Conservation (phyloP, 2,888 invertebrate genomes). For the Plebejus melissa region DNA sequence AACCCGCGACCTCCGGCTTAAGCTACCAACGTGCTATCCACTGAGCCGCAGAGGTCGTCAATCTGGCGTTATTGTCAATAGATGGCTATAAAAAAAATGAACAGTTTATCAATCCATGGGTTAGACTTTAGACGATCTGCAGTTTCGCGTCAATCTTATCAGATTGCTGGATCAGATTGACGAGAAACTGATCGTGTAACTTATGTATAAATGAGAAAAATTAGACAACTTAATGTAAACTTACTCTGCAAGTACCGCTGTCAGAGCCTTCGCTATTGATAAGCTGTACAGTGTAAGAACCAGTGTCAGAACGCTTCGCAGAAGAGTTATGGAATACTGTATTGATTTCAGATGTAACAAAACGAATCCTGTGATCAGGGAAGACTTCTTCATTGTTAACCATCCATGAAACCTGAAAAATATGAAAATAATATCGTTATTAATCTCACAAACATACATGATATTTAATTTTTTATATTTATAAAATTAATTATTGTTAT, state of each 20-base stretch:
- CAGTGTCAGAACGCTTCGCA: constrained; percentile 94
- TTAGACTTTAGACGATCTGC: no score
- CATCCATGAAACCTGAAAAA: constrained; percentile 83
- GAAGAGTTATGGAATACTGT: constrained; percentile 92
- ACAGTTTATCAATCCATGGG: no score
- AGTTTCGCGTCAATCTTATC: no score
- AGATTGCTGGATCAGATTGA: no score
- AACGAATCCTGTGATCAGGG: constrained; percentile 89
- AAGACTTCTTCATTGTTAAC: constrained; percentile 92
- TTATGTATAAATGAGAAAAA: background rate
- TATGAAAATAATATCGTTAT: constrained; percentile 4
- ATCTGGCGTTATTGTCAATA: no score
- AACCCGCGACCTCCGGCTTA: no score
- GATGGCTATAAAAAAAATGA: no score
- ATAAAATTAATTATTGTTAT: background rate
- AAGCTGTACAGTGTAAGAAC: constrained; percentile 94
- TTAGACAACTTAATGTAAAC: constrained; percentile 33
- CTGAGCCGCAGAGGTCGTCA: no score
- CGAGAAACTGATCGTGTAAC: no score
- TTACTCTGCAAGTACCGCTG: constrained; percentile 91
- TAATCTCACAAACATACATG: background rate
- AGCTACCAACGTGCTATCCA: no score
- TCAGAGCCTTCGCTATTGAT: constrained; percentile 95
- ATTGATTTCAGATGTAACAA: constrained; percentile 88
- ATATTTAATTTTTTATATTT: background rate